Base-by-base conservation (phyloP, 2,888 invertebrate species). In the Branchellion lobata region DNA sequence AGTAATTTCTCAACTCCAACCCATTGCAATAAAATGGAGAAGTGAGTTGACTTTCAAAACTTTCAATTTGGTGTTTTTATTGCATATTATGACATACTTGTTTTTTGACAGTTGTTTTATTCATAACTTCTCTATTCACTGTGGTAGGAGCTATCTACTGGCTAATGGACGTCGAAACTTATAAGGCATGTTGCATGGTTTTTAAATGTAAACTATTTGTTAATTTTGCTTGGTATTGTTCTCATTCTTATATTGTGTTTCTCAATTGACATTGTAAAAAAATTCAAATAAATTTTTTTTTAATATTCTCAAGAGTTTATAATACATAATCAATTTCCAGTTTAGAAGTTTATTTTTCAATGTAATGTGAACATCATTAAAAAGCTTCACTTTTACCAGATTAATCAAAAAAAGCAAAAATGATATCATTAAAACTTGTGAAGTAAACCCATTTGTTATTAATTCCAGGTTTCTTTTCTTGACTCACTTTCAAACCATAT, bases 81-180 rank as follows among this genome's bases (percentile, higher is more conserved):
- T 40, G 40, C 40, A 40, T 40, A 40, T 40, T 8, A 40, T 8
- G 14, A 8, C 5, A 40, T 8, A 40, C 40, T 40, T 40, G 14
- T 14, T 14, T 40, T 40, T 40, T 18, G 3, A 21, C 90, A 96
- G 95, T 96, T 87, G 89, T 96, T 69, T 89, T 98, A 84, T 91
- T 92, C 78, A 91, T 94, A 76, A 92, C 95, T 81, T 94, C 96
- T 0, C 90, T 95, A 27, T 94, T 94, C 85, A 95, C 96, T 79
- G 94, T 95, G 18, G 92, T 94, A 80, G 95, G 96, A 11, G 96
- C 97, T 1, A 96, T 95, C 91, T 94, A 94, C 85, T 98, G 97
- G 97, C 89, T 98, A 69, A 92, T 93, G 85, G 97, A 97, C 88
- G 96, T 96, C 0, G 91, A 93, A 80, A 96, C 96, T 29, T 92